These are phyloP conservation scores for Augiades crinisus DNA, from an alignment of 2,888 invertebrate species.

Conservation along the genomic window DNA sequence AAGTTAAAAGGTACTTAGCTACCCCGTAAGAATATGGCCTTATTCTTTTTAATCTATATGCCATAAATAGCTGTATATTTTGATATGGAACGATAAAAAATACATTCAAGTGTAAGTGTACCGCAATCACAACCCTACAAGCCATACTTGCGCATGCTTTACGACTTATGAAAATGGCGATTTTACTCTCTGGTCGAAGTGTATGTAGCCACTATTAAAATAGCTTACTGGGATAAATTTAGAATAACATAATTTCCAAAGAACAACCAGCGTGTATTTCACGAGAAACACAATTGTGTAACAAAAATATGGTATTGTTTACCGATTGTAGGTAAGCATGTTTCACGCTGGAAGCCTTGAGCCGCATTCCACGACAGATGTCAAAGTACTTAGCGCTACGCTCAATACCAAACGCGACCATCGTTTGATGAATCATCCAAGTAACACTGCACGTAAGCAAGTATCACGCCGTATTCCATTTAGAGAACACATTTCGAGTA, in stretches of 20 bases:
- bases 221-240: not conserved
- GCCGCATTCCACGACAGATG: conserved; percentile 69
- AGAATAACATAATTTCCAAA: not conserved
- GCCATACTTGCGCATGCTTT: too few relatives aligned
- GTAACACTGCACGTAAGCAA: conserved; percentile 13
- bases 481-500: conserved; percentile 9
- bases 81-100: too few relatives aligned
- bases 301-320: conserved; percentile 49
- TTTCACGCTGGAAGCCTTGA: conserved; percentile 57
- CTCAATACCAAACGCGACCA: conserved; percentile 36
- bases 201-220: too few relatives aligned
- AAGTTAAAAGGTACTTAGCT: too few relatives aligned
- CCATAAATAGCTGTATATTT: too few relatives aligned
- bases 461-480: conserved; percentile 8
- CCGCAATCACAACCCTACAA: too few relatives aligned
- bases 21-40: too few relatives aligned
- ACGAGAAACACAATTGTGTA: conserved; percentile 20
- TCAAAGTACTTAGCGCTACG: conserved; percentile 56
- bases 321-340: conserved; percentile 53
- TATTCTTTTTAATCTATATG: too few relatives aligned
- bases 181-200: too few relatives aligned
- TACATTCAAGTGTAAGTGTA: too few relatives aligned
- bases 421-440: conserved; percentile 29
- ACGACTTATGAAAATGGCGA: too few relatives aligned
- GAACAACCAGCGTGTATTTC: conserved; percentile 2